phyloP scores from a whole-genome alignment of 2,113 vertebrate species.

The Rhynchomys soricoides region DNA sequence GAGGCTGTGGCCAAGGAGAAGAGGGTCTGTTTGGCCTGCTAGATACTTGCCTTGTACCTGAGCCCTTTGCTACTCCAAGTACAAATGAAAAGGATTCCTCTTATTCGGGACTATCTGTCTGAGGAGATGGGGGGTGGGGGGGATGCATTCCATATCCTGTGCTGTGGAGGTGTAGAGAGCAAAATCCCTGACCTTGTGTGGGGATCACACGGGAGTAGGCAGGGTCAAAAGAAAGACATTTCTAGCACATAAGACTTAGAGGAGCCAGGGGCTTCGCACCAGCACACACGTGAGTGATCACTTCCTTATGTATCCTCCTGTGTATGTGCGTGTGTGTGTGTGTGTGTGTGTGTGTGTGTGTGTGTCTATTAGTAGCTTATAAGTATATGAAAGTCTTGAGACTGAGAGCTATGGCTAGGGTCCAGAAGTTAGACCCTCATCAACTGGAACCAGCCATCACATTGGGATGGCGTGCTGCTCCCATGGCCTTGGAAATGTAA shows the following conservation, averaged over 20 bases:
- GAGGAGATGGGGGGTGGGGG: background rate
- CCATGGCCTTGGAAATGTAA: rapidly evolving
- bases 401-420: background rate
- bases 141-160: rapidly evolving
- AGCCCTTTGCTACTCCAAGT: background rate
- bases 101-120: background rate
- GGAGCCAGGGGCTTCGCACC: background rate
- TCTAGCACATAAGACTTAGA: rapidly evolving
- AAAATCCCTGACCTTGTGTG: background rate
- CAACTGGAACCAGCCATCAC: background rate
- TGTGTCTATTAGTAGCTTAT: background rate
- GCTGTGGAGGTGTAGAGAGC: background rate
- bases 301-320: background rate
- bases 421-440: background rate
- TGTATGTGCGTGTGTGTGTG: background rate
- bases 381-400: background rate
- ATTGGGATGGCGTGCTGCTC: background rate
- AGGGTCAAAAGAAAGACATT: background rate
- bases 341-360: background rate
- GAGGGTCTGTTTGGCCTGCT: background rate
- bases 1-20: background rate
- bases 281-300: background rate
- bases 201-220: rapidly evolving
- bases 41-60: background rate
- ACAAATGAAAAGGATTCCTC: background rate